Evolutionary conservation across 2,888 invertebrate genomes (phyloP).

Genomic region (Calliopum simillimum): DNA sequence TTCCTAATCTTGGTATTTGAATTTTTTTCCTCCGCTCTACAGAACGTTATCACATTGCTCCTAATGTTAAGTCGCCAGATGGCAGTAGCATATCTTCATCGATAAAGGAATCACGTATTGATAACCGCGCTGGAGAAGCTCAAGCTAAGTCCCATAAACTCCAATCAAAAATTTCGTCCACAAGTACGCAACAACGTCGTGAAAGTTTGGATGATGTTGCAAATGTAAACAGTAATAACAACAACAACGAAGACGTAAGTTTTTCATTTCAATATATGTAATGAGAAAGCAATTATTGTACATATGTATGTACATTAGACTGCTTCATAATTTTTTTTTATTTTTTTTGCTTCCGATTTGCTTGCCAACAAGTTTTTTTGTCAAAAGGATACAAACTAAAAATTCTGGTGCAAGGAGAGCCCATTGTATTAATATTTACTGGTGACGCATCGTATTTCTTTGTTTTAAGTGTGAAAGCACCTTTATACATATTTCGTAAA

Average conservation of each 20-base stretch:
- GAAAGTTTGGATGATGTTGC: slow-evolving; percentile 63
- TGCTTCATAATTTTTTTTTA: no score
- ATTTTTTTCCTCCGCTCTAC: not conserved
- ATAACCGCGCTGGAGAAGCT: slow-evolving; percentile 63
- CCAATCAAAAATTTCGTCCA: slow-evolving; percentile 53
- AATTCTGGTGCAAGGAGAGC: no score
- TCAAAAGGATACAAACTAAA: no score
- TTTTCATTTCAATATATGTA: not conserved
- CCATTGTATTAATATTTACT: no score
- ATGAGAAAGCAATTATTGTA: not conserved
- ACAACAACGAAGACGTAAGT: slow-evolving; percentile 78
- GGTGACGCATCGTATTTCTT: no score
- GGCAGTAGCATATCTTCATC: slow-evolving; percentile 54
- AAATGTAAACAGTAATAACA: slow-evolving; percentile 72
- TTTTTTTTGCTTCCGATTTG: no score
- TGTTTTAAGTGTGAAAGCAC: no score
- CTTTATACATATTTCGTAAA: no score
- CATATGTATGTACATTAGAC: not conserved
- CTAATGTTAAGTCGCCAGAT: slow-evolving; percentile 39
- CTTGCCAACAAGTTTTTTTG: no score
- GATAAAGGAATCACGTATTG: slow-evolving; percentile 76
- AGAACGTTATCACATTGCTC: slow-evolving; percentile 52
- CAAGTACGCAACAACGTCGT: slow-evolving; percentile 52
- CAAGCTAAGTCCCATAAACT: slow-evolving; percentile 51
- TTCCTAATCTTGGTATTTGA: no score